A percentile compares a stretch with the other conserved stretches of the same genome.
These are phyloP conservation scores for Dinoponera quadriceps DNA, from an alignment of 1,140 invertebrate species.

Conservation along the genomic window DNA sequence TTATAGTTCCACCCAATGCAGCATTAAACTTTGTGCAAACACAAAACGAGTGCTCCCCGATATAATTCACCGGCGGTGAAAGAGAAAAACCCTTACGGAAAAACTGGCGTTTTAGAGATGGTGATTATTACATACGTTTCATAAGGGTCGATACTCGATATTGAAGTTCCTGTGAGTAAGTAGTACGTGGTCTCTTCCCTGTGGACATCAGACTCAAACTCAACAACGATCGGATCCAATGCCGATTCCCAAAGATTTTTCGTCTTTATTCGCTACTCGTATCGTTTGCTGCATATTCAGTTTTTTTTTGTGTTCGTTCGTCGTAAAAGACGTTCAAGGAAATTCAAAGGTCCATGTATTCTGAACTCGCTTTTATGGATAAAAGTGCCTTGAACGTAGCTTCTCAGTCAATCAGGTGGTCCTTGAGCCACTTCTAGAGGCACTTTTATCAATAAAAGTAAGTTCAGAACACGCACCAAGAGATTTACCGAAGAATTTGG, in stretches of 20 bases:
- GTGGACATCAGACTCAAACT: conserved; percentile 81
- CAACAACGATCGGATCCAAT: conserved; percentile 74
- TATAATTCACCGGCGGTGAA: conserved; percentile 61
- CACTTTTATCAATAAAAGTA: too few species aligned
- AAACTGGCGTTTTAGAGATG: conserved; percentile 53
- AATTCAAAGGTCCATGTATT: too few species aligned
- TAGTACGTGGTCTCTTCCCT: conserved; percentile 85
- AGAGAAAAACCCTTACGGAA: conserved; percentile 35
- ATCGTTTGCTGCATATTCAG: background rate
- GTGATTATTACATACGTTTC: conserved; percentile 85
- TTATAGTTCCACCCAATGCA: conserved; percentile 15
- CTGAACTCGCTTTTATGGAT: too few species aligned
- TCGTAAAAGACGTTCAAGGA: conserved; percentile 2
- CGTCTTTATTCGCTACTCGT: background rate
- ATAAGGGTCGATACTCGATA: conserved; percentile 85
- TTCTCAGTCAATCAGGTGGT: too few species aligned
- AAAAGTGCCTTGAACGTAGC: too few species aligned
- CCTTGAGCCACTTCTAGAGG: too few species aligned
- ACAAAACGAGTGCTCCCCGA: conserved; percentile 64
- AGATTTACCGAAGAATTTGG: background rate
- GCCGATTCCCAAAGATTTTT: conserved; percentile 56
- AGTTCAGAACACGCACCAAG: too few species aligned
- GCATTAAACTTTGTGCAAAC: conserved; percentile 40
- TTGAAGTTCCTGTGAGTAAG: conserved; percentile 86
- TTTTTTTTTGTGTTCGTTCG: conserved; percentile 1